phyloP scores from a whole-genome alignment of 2,113 vertebrate species.

The Malurus cyaneus region DNA sequence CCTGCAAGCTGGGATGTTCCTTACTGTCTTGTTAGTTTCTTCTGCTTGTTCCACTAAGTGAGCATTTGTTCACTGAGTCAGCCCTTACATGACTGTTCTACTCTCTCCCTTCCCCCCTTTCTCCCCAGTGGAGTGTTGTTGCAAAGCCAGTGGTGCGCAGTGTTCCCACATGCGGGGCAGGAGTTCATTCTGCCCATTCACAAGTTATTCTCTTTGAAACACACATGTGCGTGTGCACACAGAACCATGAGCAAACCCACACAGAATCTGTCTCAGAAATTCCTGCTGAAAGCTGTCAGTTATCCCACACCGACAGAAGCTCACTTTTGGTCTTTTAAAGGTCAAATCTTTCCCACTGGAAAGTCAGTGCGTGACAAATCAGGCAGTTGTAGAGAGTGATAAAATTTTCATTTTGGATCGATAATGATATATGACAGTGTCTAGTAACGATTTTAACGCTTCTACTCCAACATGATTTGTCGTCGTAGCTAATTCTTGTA shows the following conservation, averaged over 20 bases:
- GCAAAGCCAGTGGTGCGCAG: not conserved
- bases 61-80: conserved; percentile 23
- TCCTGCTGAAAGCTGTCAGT: not conserved
- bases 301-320: not conserved
- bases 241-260: not conserved
- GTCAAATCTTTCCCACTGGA: not conserved
- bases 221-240: not conserved
- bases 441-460: conserved; percentile 1
- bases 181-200: not conserved
- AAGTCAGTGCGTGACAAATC: not conserved
- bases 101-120: not conserved
- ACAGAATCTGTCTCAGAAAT: not conserved
- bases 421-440: not conserved
- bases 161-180: not conserved
- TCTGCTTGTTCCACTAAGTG: conserved; percentile 8
- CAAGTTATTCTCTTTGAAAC: not conserved
- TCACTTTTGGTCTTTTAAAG: not conserved
- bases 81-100: not conserved
- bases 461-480: not conserved
- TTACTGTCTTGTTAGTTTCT: not conserved
- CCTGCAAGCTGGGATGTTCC: not conserved
- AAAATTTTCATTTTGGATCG: not conserved
- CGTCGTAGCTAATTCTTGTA: not conserved
- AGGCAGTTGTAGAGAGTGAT: not conserved
- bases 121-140: not conserved